Evolutionary conservation across 2,113 vertebrate species (phyloP).

Genomic region (Panurus biarmicus): DNA sequence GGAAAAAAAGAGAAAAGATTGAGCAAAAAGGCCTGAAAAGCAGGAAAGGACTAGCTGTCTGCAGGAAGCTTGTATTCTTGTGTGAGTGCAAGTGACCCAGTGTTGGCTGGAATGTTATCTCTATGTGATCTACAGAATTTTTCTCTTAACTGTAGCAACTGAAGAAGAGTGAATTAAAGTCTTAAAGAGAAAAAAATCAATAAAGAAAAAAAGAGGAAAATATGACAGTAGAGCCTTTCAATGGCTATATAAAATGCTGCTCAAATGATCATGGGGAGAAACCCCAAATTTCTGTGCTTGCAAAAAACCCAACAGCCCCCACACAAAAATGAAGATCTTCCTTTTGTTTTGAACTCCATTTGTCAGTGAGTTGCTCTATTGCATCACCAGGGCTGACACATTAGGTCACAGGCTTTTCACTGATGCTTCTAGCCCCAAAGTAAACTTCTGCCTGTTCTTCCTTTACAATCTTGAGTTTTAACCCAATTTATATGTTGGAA

Average conservation of each 20-base stretch:
- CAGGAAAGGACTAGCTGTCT: slow-evolving; percentile 64
- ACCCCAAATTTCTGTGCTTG: background rate
- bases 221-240: slow-evolving; percentile 49
- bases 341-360: background rate
- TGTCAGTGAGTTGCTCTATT: background rate
- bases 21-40: slow-evolving; percentile 60
- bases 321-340: background rate
- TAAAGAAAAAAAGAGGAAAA: slow-evolving; percentile 53
- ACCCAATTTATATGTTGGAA: background rate
- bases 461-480: background rate
- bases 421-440: background rate
- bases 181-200: slow-evolving; percentile 74
- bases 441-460: background rate
- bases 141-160: slow-evolving; percentile 64
- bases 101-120: slow-evolving; percentile 65
- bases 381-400: background rate
- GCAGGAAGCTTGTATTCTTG: slow-evolving; percentile 71
- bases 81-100: slow-evolving; percentile 63
- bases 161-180: slow-evolving; percentile 70
- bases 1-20: slow-evolving; percentile 46
- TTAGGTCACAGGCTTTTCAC: background rate
- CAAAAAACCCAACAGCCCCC: background rate
- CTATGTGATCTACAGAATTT: slow-evolving; percentile 70
- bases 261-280: background rate
- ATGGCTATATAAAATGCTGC: background rate